These are phyloP conservation scores for Pelecanoides urinatrix DNA, from an alignment of 2,113 vertebrate genomes.

Conservation along the genomic window DNA sequence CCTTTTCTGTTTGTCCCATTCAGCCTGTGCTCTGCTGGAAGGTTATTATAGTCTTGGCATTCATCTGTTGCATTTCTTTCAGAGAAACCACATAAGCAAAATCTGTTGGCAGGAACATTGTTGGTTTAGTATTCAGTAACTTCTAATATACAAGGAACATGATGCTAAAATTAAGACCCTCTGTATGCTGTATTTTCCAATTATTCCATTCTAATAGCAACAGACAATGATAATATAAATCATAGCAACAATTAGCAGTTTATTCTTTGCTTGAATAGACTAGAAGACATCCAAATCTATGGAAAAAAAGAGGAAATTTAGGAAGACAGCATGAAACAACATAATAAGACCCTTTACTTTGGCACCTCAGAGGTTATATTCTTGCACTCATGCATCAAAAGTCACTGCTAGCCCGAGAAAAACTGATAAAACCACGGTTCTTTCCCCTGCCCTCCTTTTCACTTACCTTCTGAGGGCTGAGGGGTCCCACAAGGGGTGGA, in stretches of 20 bases:
- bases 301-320: not conserved
- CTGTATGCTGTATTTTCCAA: not conserved
- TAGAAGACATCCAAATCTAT: not conserved
- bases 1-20: conserved; percentile 6
- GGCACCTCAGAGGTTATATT: not conserved
- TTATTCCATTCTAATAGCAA: not conserved
- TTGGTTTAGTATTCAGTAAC: conserved; percentile 18
- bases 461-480: conserved; percentile 77
- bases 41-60: conserved; percentile 44
- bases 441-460: not conserved
- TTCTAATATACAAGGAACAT: not conserved
- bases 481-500: conserved; percentile 10
- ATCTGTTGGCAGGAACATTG: conserved; percentile 31
- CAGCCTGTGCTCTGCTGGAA: conserved; percentile 26
- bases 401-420: not conserved
- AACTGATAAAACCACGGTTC: not conserved
- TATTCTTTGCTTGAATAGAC: not conserved
- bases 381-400: not conserved
- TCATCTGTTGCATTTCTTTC: conserved; percentile 28
- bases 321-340: not conserved
- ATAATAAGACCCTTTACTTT: not conserved
- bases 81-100: conserved; percentile 48
- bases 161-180: conserved; percentile 19
- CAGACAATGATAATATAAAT: not conserved
- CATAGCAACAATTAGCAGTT: not conserved